Conservation (phyloP, 2,113 vertebrate genomes). For the Gallinago undulata region DNA sequence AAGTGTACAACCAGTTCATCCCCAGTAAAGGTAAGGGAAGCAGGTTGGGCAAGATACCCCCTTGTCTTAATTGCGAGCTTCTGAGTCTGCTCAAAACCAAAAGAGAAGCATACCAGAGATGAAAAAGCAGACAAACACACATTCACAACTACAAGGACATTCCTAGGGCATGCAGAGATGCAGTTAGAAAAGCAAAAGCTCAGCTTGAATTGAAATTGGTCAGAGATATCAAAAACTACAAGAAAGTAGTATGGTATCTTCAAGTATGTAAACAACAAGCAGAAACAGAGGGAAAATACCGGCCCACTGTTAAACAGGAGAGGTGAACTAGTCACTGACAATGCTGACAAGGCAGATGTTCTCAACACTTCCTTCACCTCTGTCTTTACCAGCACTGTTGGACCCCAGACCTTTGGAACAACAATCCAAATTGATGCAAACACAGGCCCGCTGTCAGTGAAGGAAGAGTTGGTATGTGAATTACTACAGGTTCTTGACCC, state of each 20-base stretch:
- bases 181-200: background rate
- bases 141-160: background rate
- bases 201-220: background rate
- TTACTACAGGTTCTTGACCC: background rate
- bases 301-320: background rate
- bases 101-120: background rate
- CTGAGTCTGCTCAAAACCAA: background rate
- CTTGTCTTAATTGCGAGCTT: background rate
- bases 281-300: background rate
- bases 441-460: background rate
- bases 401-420: background rate
- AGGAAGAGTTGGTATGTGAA: background rate
- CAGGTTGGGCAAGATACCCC: background rate
- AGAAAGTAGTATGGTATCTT: background rate
- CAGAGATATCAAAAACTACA: background rate
- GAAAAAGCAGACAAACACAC: background rate
- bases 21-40: background rate
- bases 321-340: background rate
- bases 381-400: background rate
- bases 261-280: background rate
- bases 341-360: background rate
- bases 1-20: background rate
- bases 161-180: background rate
- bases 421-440: background rate
- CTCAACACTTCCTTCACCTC: background rate